Evolutionary conservation across 1,140 invertebrate species (phyloP).

Genomic region (Arion vulgaris): DNA sequence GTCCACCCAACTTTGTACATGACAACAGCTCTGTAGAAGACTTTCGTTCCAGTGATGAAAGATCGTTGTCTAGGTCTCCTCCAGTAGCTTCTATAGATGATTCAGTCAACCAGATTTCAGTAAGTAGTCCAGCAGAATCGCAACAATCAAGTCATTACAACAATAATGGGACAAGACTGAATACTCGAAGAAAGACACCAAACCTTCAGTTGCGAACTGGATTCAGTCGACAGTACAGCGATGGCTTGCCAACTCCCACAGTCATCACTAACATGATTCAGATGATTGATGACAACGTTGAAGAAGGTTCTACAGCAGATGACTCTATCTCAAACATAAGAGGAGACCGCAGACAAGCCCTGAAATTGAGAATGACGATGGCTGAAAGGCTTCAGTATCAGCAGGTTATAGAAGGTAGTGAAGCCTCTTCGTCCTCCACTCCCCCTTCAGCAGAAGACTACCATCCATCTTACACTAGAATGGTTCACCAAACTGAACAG

Average conservation of each 20-base stretch:
- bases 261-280: conserved; percentile 62
- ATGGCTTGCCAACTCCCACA: conserved; percentile 66
- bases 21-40: conserved; percentile 30
- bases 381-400: conserved; percentile 40
- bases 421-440: conserved; percentile 44
- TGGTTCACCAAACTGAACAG: conserved; percentile 38
- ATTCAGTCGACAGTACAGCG: conserved; percentile 66
- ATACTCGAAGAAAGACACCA: conserved; percentile 23
- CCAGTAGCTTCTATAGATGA: neutral
- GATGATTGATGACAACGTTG: conserved; percentile 66
- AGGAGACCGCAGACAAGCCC: conserved; percentile 25
- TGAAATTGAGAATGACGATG: conserved; percentile 52
- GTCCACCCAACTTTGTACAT: conserved; percentile 6
- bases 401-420: conserved; percentile 46
- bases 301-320: conserved; percentile 50
- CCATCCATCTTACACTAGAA: conserved; percentile 55
- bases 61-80: conserved; percentile 23
- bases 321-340: conserved; percentile 35
- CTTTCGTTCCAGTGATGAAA: conserved; percentile 18
- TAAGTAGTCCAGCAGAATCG: neutral
- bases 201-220: conserved; percentile 54
- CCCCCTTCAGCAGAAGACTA: conserved; percentile 44
- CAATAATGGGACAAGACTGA: conserved; percentile 22
- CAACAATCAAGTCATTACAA: conserved; percentile 9
- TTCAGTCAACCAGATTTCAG: neutral